Evolutionary conservation across 2,797 vertebrate genomes (phyloP).

Genomic region (Oceanodroma leucorhoa): DNA sequence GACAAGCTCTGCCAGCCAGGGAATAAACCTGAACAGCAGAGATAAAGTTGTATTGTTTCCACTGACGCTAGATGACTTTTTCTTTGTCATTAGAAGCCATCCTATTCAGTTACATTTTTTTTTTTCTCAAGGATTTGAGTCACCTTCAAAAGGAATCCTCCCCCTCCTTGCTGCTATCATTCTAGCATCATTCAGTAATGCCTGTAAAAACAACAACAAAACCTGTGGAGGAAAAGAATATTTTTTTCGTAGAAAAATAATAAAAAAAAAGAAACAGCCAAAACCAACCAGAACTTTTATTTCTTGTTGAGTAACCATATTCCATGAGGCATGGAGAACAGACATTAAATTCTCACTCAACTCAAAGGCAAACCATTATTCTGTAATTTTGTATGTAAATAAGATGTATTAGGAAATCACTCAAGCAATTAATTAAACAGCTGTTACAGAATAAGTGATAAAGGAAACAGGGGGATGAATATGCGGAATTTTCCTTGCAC

Average conservation of each 20-base stretch:
- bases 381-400: conserved; percentile 77
- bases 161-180: not conserved
- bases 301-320: conserved; percentile 61
- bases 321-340: conserved; percentile 53
- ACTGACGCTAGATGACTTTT: not conserved
- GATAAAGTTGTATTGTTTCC: conserved; percentile 14
- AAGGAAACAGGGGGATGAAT: conserved; percentile 63
- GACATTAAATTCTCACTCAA: conserved; percentile 68
- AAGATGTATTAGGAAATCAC: conserved; percentile 72
- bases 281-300: conserved; percentile 46
- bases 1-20: not conserved
- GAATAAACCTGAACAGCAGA: conserved; percentile 4
- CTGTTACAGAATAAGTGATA: conserved; percentile 75
- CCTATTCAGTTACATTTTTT: not conserved
- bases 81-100: not conserved
- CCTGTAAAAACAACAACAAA: not conserved
- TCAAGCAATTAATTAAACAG: conserved; percentile 78
- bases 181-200: not conserved
- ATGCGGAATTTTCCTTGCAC: conserved; percentile 49
- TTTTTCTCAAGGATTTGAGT: not conserved
- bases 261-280: not conserved
- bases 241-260: not conserved
- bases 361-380: conserved; percentile 73
- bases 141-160: not conserved
- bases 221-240: not conserved